Conservation (phyloP, 2,113 vertebrate genomes). For the Psilopsiagon aurifrons region DNA sequence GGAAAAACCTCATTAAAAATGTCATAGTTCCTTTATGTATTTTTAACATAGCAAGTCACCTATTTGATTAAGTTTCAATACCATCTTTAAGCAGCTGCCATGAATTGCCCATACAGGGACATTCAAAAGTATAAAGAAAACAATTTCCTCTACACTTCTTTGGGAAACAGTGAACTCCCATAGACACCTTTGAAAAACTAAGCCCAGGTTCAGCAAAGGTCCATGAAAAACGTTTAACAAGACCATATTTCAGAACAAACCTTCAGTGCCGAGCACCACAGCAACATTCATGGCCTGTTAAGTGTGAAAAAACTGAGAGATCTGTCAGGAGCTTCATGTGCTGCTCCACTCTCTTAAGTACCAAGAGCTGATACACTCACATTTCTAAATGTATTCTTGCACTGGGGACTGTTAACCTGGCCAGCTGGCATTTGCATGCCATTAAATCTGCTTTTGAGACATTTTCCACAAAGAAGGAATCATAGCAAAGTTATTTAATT, state of each 20-base stretch:
- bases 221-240: not conserved
- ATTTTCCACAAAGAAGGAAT: not conserved
- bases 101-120: not conserved
- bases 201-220: not conserved
- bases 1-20: conserved; percentile 18
- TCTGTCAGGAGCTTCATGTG: not conserved
- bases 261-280: not conserved
- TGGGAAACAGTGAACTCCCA: not conserved
- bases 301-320: not conserved
- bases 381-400: not conserved
- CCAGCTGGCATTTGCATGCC: not conserved
- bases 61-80: conserved; percentile 13
- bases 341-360: not conserved
- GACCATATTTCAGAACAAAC: not conserved
- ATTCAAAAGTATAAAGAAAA: not conserved
- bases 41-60: not conserved
- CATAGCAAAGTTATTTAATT: not conserved
- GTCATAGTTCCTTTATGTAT: not conserved
- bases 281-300: not conserved
- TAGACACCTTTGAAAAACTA: not conserved
- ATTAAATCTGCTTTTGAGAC: not conserved
- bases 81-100: not conserved
- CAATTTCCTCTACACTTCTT: not conserved
- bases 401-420: not conserved
- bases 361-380: not conserved